phyloP scores from a whole-genome alignment of 2,797 vertebrate genomes.

The Galagoides demidoff region DNA sequence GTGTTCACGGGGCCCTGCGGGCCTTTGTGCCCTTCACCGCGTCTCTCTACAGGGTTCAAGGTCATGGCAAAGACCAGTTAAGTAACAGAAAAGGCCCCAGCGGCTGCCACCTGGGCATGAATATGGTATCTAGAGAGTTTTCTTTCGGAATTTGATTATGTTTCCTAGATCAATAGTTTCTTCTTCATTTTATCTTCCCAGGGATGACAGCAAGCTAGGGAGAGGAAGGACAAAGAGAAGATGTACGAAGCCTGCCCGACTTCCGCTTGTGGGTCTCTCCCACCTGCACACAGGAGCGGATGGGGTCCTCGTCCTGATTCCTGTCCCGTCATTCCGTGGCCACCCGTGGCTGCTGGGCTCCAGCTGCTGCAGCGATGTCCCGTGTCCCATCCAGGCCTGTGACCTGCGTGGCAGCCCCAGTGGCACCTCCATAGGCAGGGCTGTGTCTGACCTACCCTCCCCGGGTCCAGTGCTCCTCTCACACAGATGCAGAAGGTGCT shows the following conservation, averaged over 20 bases:
- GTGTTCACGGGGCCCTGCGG: rapidly evolving
- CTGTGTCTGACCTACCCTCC: rapidly evolving
- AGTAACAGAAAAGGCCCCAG: neutral
- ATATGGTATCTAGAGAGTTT: neutral
- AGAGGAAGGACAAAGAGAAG: neutral
- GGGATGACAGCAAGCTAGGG: neutral
- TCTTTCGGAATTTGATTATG: slow-evolving; percentile 17
- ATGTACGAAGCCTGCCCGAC: neutral
- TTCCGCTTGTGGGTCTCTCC: neutral
- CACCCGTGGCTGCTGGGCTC: rapidly evolving
- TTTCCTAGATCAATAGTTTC: neutral
- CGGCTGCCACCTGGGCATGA: neutral
- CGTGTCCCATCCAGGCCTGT: neutral
- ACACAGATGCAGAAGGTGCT: rapidly evolving
- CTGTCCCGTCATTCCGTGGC: neutral
- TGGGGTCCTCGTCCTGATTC: neutral
- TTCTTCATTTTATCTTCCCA: neutral
- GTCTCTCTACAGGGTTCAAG: neutral
- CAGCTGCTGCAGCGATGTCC: neutral
- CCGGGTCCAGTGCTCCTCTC: rapidly evolving
- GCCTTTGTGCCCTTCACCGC: neutral
- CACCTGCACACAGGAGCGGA: rapidly evolving
- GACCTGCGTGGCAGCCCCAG: neutral
- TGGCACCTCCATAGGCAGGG: too few species aligned
- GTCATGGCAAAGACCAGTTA: neutral